Evolutionary conservation across 2,797 vertebrate species (phyloP).

Genomic region (Catamblyrhynchus diadema): DNA sequence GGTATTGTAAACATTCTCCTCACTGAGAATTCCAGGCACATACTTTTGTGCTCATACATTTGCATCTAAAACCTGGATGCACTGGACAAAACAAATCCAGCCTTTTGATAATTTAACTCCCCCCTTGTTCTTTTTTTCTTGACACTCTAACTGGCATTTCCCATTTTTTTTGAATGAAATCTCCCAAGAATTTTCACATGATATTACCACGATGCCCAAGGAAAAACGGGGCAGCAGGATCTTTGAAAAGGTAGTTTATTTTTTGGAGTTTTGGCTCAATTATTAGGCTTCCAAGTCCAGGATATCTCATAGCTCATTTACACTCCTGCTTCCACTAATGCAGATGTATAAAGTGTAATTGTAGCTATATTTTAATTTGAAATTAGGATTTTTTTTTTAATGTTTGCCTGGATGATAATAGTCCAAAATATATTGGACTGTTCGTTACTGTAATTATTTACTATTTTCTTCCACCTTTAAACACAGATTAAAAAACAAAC

Average conservation of each 20-base stretch:
- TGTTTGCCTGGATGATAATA: neutral
- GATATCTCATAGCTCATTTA: neutral
- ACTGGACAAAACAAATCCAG: neutral
- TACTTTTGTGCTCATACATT: neutral
- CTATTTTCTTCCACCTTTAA: neutral
- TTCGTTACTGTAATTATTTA: neutral
- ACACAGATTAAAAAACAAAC: accelerated
- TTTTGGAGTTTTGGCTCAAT: neutral
- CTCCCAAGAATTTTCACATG: neutral
- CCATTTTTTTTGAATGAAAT: neutral
- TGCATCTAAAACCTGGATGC: neutral
- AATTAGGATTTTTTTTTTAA: neutral
- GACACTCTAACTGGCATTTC: neutral
- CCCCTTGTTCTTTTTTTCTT: neutral
- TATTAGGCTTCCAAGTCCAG: neutral
- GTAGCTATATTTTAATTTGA: neutral
- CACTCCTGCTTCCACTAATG: neutral
- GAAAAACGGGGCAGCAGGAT: neutral
- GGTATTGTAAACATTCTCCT: neutral
- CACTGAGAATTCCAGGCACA: neutral
- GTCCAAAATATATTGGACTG: neutral
- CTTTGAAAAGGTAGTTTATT: neutral
- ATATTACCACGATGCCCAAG: neutral
- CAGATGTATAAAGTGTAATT: neutral
- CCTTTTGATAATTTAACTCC: neutral